Evolutionary conservation across 2,113 vertebrate genomes (phyloP).

Genomic region (Oenanthe melanoleuca): DNA sequence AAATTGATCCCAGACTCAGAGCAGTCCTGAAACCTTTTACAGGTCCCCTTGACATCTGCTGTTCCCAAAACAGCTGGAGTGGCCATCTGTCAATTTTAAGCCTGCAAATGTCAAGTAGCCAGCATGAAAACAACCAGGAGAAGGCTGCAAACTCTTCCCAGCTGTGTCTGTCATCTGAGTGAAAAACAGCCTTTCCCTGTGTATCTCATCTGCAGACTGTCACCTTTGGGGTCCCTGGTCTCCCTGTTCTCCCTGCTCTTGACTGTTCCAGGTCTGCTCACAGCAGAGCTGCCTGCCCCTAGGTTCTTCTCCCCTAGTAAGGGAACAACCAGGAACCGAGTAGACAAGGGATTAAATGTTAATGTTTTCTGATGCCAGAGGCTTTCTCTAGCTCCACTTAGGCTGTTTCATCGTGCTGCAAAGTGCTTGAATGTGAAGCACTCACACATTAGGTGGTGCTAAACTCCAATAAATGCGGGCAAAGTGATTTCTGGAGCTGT

Average conservation of each 20-base stretch:
- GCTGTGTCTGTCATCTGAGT: background rate
- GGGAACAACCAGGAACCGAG: background rate
- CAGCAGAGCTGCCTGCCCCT: background rate
- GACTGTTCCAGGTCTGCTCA: background rate
- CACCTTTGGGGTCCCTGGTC: rapidly evolving
- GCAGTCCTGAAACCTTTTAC: background rate
- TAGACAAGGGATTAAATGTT: background rate
- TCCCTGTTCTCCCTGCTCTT: background rate
- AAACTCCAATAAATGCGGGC: conserved; percentile 37
- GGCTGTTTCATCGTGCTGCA: background rate
- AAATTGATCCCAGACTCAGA: background rate
- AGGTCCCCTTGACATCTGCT: background rate
- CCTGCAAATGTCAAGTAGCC: background rate
- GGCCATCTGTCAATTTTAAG: conserved; percentile 4
- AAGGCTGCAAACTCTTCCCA: background rate
- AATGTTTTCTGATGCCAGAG: background rate
- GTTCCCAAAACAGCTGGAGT: background rate
- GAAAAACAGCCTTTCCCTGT: background rate
- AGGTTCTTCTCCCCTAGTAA: background rate
- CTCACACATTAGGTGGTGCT: conserved; percentile 62
- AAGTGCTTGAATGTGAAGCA: conserved; percentile 32
- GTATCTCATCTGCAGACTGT: background rate
- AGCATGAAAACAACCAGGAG: background rate
- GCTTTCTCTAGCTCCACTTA: background rate
- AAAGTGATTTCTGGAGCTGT: background rate